Conservation (phyloP, 2,113 vertebrate species). For the Hippocampus comes region DNA sequence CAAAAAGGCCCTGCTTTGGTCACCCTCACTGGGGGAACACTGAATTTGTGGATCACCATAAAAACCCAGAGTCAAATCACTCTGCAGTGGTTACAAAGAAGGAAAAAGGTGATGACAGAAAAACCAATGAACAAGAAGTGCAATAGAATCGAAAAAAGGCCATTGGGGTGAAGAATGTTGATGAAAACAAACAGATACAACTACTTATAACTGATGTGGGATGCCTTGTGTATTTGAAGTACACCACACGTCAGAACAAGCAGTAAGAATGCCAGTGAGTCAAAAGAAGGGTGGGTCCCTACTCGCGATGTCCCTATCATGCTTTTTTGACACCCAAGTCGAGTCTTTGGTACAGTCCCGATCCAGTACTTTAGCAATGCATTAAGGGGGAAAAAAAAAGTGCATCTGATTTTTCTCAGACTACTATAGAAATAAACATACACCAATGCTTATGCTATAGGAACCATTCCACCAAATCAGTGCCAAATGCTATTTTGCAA, state of each 20-base stretch:
- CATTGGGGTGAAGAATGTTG: conserved; percentile 7
- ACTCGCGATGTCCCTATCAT: no score
- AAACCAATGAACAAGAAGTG: background rate
- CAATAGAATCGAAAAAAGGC: background rate
- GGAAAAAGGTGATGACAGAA: background rate
- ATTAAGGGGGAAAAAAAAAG: no score
- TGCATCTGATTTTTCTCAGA: no score
- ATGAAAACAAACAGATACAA: conserved; percentile 20
- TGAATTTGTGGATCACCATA: conserved; percentile 2
- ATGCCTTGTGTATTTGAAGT: background rate
- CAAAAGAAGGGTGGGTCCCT: conserved; percentile 21
- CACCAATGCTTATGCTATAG: no score
- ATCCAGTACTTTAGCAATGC: no score
- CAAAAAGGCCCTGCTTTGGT: background rate
- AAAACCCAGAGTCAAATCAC: conserved; percentile 6
- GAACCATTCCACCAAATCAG: no score
- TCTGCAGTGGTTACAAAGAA: conserved; percentile 7
- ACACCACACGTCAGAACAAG: conserved; percentile 41
- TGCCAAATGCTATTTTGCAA: no score
- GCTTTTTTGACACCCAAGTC: no score
- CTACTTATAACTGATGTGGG: background rate
- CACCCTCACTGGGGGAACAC: conserved; percentile 31
- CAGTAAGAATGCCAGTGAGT: conserved; percentile 44
- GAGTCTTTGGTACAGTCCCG: no score
- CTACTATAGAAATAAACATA: no score